Evolutionary conservation across 2,113 vertebrate genomes (phyloP).

Genomic region (Ornithorhynchus anatinus): DNA sequence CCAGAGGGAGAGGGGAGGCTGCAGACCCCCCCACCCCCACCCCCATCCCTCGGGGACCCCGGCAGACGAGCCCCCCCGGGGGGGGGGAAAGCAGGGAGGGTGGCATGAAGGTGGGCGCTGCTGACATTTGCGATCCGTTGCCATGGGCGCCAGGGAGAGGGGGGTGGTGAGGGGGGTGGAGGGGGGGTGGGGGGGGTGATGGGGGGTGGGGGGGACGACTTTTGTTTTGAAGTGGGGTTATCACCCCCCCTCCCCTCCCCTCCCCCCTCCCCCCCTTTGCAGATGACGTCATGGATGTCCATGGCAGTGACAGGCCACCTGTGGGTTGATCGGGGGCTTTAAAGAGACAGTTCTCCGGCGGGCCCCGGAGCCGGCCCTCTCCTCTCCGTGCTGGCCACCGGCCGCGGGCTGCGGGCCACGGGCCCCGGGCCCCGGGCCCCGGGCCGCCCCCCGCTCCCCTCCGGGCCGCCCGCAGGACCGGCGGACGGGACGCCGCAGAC

Average conservation of each 20-base stretch:
- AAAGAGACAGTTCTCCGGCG: constrained; percentile 67
- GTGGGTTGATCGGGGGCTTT: constrained; percentile 77
- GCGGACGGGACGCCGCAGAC: not conserved
- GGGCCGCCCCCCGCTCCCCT: accelerated
- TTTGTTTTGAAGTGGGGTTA: constrained; percentile 71
- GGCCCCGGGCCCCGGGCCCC: not conserved
- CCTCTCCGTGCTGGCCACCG: constrained; percentile 32
- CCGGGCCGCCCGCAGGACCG: not conserved
- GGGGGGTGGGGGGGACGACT: no score
- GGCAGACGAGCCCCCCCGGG: no score
- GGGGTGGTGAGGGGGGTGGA: no score
- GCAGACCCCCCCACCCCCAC: not conserved
- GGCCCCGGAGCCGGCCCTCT: constrained; percentile 55
- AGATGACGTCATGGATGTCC: constrained; percentile 79
- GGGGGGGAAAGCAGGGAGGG: no score
- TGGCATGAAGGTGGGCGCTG: not conserved
- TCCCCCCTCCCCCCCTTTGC: constrained; percentile 43
- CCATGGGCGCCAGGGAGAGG: constrained; percentile 71
- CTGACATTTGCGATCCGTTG: constrained; percentile 64
- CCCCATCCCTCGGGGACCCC: no score
- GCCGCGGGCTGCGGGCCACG: not conserved
- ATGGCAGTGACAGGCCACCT: constrained; percentile 79
- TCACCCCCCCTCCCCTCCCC: constrained; percentile 28
- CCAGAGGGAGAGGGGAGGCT: not conserved
- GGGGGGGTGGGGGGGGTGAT: no score